These are phyloP conservation scores for Drosophila ustulata DNA, from an alignment of 2,888 invertebrate species.

Conservation along the genomic window DNA sequence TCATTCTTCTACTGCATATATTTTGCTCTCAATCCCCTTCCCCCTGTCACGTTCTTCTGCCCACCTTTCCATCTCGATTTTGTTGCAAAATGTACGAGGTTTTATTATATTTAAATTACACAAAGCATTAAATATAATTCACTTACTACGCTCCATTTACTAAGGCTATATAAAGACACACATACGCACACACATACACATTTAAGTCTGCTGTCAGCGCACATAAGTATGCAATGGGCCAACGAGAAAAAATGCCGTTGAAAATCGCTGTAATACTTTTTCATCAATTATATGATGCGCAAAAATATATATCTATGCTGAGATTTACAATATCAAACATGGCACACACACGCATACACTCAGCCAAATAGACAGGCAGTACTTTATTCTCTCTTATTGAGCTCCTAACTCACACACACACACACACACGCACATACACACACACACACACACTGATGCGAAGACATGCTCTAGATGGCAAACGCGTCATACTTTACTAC, in stretches of 20 bases:
- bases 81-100: slow-evolving; percentile 47
- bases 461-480: slow-evolving; percentile 79
- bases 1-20: slow-evolving; percentile 48
- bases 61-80: slow-evolving; percentile 4
- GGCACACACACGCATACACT: slow-evolving; percentile 37
- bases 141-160: slow-evolving; percentile 80
- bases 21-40: slow-evolving; percentile 5
- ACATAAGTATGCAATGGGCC: slow-evolving; percentile 53
- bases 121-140: slow-evolving; percentile 80
- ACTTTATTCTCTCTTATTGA: slow-evolving; percentile 56
- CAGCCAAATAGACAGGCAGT: slow-evolving; percentile 43
- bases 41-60: neutral
- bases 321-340: slow-evolving; percentile 77
- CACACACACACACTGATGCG: slow-evolving; percentile 22
- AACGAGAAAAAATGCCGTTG: slow-evolving; percentile 66
- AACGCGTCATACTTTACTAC: slow-evolving; percentile 80
- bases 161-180: slow-evolving; percentile 64
- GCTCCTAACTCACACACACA: slow-evolving; percentile 40
- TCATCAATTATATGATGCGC: slow-evolving; percentile 83
- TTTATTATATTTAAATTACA: slow-evolving; percentile 80
- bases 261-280: slow-evolving; percentile 81
- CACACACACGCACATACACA: slow-evolving; percentile 24
- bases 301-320: slow-evolving; percentile 68
- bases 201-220: slow-evolving; percentile 43
- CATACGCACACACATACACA: slow-evolving; percentile 26